Conservation (phyloP, 64 coral and sea anemone species). For the Pocillopora damicornis region DNA sequence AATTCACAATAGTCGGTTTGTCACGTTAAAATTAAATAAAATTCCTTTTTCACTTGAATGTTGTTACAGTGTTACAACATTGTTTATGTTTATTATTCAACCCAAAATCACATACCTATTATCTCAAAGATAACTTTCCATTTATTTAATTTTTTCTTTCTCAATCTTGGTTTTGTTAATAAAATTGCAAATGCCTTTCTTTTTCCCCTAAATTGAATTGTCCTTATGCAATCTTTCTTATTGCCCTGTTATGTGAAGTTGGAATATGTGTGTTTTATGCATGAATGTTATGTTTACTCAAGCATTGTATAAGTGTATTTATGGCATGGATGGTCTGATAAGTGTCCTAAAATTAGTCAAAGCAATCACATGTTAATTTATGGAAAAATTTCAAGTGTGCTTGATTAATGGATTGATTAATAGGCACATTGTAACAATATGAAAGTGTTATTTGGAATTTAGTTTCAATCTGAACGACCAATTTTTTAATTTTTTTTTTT, state of each 20-base stretch:
- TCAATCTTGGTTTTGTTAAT: not conserved
- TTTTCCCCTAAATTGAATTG: not conserved
- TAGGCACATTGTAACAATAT: no score
- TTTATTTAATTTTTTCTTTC: no score
- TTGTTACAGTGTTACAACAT: not conserved
- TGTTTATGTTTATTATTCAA: no score
- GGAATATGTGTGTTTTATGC: conserved; percentile 1
- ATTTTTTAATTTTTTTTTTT: no score
- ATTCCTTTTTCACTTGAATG: not conserved
- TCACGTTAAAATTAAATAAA: conserved; percentile 21
- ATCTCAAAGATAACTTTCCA: no score
- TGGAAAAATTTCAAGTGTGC: not conserved
- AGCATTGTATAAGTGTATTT: conserved; percentile 1
- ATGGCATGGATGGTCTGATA: not conserved
- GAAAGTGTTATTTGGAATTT: no score
- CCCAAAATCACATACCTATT: no score
- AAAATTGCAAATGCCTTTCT: not conserved
- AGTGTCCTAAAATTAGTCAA: not conserved
- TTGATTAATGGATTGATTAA: no score
- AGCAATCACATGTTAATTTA: not conserved
- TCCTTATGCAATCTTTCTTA: not conserved
- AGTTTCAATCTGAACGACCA: no score
- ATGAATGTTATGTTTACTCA: not conserved
- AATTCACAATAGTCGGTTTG: not conserved
- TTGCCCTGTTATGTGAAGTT: not conserved